Evolutionary conservation across 2,888 invertebrate genomes (phyloP).

Genomic region (Amitus sp.): DNA sequence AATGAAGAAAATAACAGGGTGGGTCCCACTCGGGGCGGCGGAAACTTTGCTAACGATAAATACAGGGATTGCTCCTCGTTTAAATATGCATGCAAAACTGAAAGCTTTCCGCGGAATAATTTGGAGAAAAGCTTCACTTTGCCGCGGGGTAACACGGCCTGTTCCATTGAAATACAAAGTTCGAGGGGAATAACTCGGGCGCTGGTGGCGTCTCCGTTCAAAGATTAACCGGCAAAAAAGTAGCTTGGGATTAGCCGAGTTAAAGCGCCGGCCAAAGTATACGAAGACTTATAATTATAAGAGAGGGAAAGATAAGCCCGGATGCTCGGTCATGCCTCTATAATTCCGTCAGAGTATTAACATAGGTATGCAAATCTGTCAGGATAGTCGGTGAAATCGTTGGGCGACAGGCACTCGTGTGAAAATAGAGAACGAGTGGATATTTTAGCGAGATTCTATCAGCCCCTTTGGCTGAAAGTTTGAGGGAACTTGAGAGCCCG

Average conservation of each 20-base stretch:
- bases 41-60: not conserved
- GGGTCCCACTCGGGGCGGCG: not conserved
- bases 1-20: not conserved
- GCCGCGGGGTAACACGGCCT: conserved; percentile 10
- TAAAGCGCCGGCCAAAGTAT: conserved; percentile 38
- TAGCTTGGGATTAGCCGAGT: conserved; percentile 33
- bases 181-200: conserved; percentile 34
- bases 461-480: conserved; percentile 54
- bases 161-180: conserved; percentile 26
- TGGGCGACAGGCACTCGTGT: conserved; percentile 27
- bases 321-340: conserved; percentile 42
- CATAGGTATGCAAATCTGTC: conserved; percentile 46
- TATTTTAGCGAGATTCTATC: conserved; percentile 55
- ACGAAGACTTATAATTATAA: conserved; percentile 44
- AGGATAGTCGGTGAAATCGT: conserved; percentile 38
- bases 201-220: conserved; percentile 35
- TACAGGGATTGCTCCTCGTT: not conserved
- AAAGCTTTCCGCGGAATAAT: not conserved
- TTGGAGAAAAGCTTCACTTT: not conserved
- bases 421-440: conserved; percentile 46
- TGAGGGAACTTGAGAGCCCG: conserved; percentile 51
- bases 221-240: conserved; percentile 36
- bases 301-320: conserved; percentile 42
- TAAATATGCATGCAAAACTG: conserved; percentile 6
- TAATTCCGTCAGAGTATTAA: conserved; percentile 43